These are phyloP conservation scores for Salvelinus fontinalis DNA, from an alignment of 2,113 vertebrate species.

Conservation along the genomic window DNA sequence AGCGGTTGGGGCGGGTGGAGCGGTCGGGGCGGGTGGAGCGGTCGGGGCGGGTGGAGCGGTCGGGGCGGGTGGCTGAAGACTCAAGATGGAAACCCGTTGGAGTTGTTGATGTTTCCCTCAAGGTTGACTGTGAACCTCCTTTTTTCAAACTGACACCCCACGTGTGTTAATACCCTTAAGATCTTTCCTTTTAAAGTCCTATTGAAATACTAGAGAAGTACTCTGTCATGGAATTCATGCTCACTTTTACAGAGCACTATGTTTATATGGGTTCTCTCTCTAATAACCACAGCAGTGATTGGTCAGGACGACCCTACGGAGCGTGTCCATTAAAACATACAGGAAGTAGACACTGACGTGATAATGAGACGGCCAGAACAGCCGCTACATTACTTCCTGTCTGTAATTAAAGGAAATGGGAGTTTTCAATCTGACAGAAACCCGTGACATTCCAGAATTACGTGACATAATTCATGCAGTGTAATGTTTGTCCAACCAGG, in stretches of 20 bases:
- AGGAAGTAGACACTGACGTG: constrained; percentile 23
- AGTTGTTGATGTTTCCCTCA: neutral
- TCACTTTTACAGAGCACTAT: too few relatives aligned
- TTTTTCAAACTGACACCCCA: neutral
- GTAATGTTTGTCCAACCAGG: neutral
- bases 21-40: too few relatives aligned
- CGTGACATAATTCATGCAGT: neutral
- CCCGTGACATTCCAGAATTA: neutral
- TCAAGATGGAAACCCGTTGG: neutral
- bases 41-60: too few relatives aligned
- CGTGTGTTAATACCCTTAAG: neutral
- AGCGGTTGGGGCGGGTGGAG: too few relatives aligned
- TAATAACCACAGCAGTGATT: neutral
- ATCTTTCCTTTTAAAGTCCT: neutral
- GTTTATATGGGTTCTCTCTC: too few relatives aligned
- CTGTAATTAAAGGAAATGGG: neutral
- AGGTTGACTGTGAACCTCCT: neutral
- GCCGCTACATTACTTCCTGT: neutral
- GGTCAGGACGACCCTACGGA: constrained; percentile 5
- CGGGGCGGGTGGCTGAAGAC: neutral
- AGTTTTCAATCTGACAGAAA: neutral
- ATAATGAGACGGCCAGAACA: constrained; percentile 35
- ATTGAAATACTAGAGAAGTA: too few relatives aligned
- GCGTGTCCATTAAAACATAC: constrained; percentile 47
- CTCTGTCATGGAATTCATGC: too few relatives aligned